Conservation (phyloP, 2,113 vertebrate genomes). For the Hippopotamus amphibius region DNA sequence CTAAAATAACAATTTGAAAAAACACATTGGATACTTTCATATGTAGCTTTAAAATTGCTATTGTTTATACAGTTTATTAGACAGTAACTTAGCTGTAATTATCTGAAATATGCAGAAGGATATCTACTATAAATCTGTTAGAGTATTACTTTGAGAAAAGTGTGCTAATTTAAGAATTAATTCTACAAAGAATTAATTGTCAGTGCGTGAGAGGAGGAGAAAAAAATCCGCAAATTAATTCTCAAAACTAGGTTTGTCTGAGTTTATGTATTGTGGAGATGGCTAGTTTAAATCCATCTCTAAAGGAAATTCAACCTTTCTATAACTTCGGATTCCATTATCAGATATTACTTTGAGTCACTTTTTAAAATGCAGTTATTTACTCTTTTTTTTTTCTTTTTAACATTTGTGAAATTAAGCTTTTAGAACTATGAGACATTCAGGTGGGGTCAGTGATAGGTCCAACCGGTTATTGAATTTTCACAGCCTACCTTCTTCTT, state of each 20-base stretch:
- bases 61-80: constrained; percentile 21
- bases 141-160: background rate
- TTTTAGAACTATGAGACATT: background rate
- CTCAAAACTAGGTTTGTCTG: background rate
- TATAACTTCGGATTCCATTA: background rate
- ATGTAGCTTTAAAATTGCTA: background rate
- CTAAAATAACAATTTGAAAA: background rate
- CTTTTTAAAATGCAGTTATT: background rate
- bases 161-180: background rate
- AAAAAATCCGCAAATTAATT: background rate
- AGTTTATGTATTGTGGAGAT: background rate
- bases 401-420: constrained; percentile 15
- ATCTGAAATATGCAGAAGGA: constrained; percentile 38
- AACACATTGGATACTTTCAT: background rate
- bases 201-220: background rate
- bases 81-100: background rate
- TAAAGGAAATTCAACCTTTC: background rate
- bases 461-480: constrained; percentile 17
- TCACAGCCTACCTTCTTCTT: background rate
- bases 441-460: background rate
- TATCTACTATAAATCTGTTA: background rate
- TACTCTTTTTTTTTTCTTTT: background rate
- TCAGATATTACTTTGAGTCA: background rate
- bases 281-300: background rate
- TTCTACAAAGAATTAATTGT: background rate